These are phyloP conservation scores for Stegophylla sp. DNA, from an alignment of 2,888 invertebrate species.

Conservation along the genomic window DNA sequence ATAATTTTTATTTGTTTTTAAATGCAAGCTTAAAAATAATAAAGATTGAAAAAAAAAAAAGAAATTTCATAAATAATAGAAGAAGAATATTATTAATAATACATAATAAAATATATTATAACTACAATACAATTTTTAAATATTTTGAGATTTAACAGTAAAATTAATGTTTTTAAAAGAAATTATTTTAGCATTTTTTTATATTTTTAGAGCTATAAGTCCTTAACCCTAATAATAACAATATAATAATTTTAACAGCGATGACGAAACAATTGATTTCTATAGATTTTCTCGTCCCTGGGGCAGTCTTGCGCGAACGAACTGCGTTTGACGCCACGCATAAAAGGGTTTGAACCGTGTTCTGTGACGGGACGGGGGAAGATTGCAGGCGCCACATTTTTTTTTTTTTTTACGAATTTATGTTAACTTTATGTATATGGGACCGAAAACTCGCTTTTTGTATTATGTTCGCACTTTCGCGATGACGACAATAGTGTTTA, in stretches of 20 bases:
- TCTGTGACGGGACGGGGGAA: background rate
- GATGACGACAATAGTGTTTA: constrained; percentile 21
- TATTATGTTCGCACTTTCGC: constrained; percentile 14
- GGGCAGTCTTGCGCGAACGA: background rate
- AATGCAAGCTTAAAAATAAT: too few species aligned
- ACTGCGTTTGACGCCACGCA: background rate
- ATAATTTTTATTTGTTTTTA: too few species aligned
- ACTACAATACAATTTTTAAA: too few species aligned
- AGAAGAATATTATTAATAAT: too few species aligned
- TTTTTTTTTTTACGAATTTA: constrained; percentile 8
- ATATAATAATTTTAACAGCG: background rate
- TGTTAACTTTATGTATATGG: constrained; percentile 14
- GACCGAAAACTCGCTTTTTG: constrained; percentile 34
- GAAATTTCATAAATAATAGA: too few species aligned
- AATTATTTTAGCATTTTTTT: too few species aligned
- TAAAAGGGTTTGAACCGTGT: background rate
- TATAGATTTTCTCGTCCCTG: background rate
- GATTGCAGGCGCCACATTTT: constrained; percentile 36
- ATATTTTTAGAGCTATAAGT: too few species aligned
- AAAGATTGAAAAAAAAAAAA: too few species aligned
- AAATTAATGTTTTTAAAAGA: too few species aligned
- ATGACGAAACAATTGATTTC: background rate
- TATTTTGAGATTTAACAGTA: too few species aligned
- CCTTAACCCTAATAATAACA: too few species aligned
- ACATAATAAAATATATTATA: too few species aligned